Conservation (phyloP, 2,888 invertebrate species). For the Acrobasis suavella region DNA sequence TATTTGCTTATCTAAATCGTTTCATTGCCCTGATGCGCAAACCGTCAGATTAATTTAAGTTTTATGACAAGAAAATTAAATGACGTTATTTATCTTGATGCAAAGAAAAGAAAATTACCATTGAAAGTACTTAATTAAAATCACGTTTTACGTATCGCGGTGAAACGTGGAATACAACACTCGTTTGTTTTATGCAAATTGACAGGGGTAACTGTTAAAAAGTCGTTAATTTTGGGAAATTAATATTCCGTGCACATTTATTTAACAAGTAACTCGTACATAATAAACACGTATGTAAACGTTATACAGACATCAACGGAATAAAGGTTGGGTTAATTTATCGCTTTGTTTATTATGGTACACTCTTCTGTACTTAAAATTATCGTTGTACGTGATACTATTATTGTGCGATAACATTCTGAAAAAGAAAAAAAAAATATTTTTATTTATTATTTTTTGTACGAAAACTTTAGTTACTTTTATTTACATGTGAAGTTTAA, state of each 20-base stretch:
- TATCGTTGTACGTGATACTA: neutral
- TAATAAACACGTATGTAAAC: slow-evolving; percentile 19
- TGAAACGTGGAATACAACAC: slow-evolving; percentile 19
- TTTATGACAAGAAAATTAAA: slow-evolving; percentile 27
- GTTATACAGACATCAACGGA: slow-evolving; percentile 13
- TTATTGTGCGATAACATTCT: neutral
- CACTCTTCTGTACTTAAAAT: neutral
- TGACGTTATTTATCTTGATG: slow-evolving; percentile 7
- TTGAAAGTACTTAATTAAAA: slow-evolving; percentile 19
- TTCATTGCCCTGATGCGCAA: slow-evolving; percentile 38
- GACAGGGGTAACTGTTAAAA: slow-evolving; percentile 14
- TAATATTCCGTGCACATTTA: slow-evolving; percentile 16
- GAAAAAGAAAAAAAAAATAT: too few species aligned
- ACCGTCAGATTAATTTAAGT: slow-evolving; percentile 31
- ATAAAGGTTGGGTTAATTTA: slow-evolving; percentile 17
- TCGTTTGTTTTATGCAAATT: slow-evolving; percentile 17
- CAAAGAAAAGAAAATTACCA: slow-evolving; percentile 11
- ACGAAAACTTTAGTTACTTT: too few species aligned
- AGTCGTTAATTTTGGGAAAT: slow-evolving; percentile 16
- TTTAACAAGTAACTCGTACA: slow-evolving; percentile 14
- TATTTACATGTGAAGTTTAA: too few species aligned
- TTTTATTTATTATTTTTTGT: neutral
- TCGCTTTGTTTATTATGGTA: slow-evolving; percentile 11
- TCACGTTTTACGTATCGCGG: slow-evolving; percentile 18
- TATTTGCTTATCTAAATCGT: slow-evolving; percentile 50